Conservation (phyloP, 1,140 invertebrate genomes). For the Aphidius ervi region DNA sequence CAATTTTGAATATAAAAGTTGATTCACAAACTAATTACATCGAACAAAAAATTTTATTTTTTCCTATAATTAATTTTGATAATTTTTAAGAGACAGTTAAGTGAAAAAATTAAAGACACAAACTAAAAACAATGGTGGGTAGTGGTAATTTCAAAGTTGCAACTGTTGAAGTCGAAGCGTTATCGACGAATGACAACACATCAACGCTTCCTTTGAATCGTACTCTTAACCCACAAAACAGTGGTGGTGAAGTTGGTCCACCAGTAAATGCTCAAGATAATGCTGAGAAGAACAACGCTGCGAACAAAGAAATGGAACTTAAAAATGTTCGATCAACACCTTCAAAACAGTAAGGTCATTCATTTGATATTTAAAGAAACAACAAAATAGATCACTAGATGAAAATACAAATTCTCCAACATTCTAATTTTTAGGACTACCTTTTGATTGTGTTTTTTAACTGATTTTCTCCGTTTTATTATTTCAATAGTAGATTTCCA, state of each 20-base stretch:
- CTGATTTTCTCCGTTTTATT: no score
- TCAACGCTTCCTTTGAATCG: conserved; percentile 75
- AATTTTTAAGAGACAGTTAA: background rate
- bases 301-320: conserved; percentile 82
- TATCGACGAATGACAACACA: conserved; percentile 68
- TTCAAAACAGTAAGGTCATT: conserved; percentile 65
- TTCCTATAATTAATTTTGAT: background rate
- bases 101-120: background rate
- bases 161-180: conserved; percentile 74
- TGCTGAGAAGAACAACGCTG: conserved; percentile 72
- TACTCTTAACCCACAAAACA: conserved; percentile 58
- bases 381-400: no score
- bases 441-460: no score
- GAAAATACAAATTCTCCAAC: no score
- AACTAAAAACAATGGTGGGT: conserved; percentile 54
- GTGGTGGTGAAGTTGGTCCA: conserved; percentile 54
- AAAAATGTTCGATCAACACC: conserved; percentile 78
- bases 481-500: no score
- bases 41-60: background rate
- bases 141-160: conserved; percentile 79
- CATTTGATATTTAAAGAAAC: no score
- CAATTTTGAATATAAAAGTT: conserved; percentile 49
- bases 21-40: background rate
- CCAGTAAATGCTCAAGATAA: conserved; percentile 56
- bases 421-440: no score